Evolutionary conservation across 2,113 vertebrate species (phyloP).

Genomic region (Micronycteris hirsuta): DNA sequence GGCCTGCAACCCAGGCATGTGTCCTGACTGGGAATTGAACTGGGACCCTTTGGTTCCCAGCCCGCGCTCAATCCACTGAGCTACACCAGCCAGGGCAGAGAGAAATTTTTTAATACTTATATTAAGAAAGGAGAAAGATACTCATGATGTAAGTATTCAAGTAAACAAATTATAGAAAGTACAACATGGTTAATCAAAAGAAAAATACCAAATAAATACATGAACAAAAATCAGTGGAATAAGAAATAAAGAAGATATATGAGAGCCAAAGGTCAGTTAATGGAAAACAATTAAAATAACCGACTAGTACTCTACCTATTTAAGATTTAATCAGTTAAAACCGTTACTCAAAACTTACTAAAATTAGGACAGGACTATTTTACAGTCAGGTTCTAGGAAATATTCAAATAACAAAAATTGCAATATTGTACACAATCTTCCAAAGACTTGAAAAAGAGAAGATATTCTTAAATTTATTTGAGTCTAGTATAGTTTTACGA

Average conservation of each 20-base stretch:
- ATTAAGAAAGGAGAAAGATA: not conserved
- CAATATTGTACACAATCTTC: not conserved
- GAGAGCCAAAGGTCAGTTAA: not conserved
- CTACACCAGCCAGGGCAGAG: too few species aligned
- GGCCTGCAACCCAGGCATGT: too few species aligned
- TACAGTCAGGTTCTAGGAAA: not conserved
- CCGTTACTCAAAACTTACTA: constrained; percentile 12
- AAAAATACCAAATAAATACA: not conserved
- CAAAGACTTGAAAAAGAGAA: not conserved
- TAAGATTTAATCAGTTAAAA: constrained; percentile 7
- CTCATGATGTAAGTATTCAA: not conserved
- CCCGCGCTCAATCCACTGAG: too few species aligned
- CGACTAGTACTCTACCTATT: not conserved
- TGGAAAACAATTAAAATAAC: not conserved
- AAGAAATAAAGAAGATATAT: not conserved
- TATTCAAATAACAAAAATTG: constrained; percentile 12
- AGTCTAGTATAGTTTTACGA: not conserved
- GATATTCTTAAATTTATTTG: not conserved
- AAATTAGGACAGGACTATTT: not conserved
- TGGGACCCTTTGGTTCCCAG: too few species aligned
- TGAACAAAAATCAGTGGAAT: not conserved
- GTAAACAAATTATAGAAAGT: not conserved
- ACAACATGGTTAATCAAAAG: not conserved
- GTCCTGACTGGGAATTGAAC: too few species aligned
- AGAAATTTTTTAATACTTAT: not conserved